Conservation (phyloP, 2,113 vertebrate species). For the Peucedramus taeniatus region DNA sequence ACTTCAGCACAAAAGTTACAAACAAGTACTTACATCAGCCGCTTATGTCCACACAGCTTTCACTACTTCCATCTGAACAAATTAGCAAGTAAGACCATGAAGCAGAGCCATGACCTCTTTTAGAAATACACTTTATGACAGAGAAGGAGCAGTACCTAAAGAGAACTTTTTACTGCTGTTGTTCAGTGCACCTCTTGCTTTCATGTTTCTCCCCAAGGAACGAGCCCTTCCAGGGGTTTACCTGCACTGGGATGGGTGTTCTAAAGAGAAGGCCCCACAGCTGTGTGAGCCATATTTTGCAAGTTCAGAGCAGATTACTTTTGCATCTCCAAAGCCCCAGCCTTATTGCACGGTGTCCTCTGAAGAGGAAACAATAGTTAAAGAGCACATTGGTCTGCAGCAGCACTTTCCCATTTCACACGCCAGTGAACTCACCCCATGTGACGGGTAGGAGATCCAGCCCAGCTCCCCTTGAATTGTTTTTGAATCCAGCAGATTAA, state of each 20-base stretch:
- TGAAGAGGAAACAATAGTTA: conserved; percentile 55
- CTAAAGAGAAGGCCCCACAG: background rate
- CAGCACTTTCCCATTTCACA: conserved; percentile 50
- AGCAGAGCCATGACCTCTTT: background rate
- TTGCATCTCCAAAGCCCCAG: background rate
- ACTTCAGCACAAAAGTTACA: background rate
- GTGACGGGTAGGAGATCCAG: conserved; percentile 97
- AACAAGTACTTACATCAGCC: background rate
- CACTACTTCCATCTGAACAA: background rate
- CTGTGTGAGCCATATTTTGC: background rate
- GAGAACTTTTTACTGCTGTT: background rate
- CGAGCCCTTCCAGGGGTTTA: background rate
- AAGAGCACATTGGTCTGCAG: conserved; percentile 39
- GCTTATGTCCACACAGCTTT: background rate
- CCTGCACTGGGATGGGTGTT: background rate
- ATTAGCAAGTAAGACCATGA: background rate
- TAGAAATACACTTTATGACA: background rate
- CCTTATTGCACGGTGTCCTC: background rate
- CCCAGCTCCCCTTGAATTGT: conserved; percentile 97
- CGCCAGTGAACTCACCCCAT: conserved; percentile 87
- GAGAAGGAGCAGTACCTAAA: background rate
- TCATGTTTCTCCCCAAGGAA: background rate
- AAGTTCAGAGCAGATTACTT: background rate
- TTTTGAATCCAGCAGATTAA: conserved; percentile 99
- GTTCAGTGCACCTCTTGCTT: background rate